phyloP scores from a whole-genome alignment of 2,113 vertebrate species.

The Tachycineta bicolor region DNA sequence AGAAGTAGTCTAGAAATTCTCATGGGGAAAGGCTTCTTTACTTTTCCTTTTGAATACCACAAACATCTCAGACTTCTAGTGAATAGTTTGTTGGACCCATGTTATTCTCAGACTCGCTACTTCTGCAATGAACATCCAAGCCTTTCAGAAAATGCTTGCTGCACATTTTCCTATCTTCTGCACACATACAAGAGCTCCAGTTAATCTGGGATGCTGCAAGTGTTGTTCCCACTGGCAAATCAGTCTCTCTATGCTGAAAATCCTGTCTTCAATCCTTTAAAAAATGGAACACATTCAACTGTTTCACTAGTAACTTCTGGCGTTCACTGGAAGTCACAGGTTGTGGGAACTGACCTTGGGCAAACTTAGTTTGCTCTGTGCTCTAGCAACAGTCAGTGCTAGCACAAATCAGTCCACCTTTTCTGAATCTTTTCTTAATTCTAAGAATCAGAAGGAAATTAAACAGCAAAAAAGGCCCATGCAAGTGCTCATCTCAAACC shows the following conservation, averaged over 20 bases:
- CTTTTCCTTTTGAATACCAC: not conserved
- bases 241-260: not conserved
- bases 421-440: not conserved
- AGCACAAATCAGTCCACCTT: not conserved
- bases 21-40: not conserved
- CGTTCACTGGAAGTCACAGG: not conserved
- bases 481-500: not conserved
- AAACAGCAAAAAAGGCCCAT: not conserved
- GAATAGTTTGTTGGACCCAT: not conserved
- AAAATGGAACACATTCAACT: not conserved
- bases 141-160: not conserved
- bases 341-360: not conserved
- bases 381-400: not conserved
- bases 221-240: not conserved
- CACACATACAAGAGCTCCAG: not conserved
- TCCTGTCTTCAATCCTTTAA: not conserved
- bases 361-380: not conserved
- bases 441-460: not conserved
- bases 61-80: not conserved
- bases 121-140: not conserved
- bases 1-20: not conserved
- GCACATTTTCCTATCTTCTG: not conserved
- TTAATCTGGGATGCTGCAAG: not conserved
- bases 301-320: not conserved
- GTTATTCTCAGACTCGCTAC: not conserved